Base-by-base conservation (phyloP, 1,140 invertebrate genomes). In the Drosophila jambulina region DNA sequence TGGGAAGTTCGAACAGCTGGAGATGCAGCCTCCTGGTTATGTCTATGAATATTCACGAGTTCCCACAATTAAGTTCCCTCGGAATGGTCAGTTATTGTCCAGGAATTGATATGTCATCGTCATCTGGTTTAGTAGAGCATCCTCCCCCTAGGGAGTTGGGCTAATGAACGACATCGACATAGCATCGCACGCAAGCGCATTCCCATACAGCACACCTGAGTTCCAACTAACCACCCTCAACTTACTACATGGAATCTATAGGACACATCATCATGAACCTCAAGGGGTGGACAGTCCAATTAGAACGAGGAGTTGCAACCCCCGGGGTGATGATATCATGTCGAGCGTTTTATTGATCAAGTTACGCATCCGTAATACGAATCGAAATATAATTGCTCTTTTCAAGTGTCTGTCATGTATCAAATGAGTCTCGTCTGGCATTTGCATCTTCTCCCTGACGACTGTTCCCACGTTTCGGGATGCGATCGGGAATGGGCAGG, bases 51-150 rank as follows among this genome's bases (percentile, higher is more conserved):
- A 90, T 85, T 82, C 82, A 80, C 70, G 64, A 85, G 86, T 90
- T 90, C 86, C 86, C 86, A 90, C 82, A 84, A 62, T 69, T 51
- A 70, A 58, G 57, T 58, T 61, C 51, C 36, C 42, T 40, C 10
- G 13, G 48, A 85, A 42, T 69, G 74, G 63, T 56, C 59, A 86
- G 34, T 54, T 45, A 53, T 38, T 64, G 36, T 40, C 27, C 25
- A 72, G 80, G 77, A 81, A 77, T 76, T 80, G 71, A 92, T 72
- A 91, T 91, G 91, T 92, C 91, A 92, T 92, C 80, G 91, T 92
- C 91, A 91, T 91, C 90, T 91, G 90, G 82, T 91, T 91, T 86
- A 91, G 48, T 87, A 84, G 84, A 87, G 84, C 84, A 87, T 87
- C 84, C 68, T 78, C 42, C 40, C 46, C 36, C 45, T 12, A 7